phyloP scores from a whole-genome alignment of 35 echinoderm and acorn worm genomes.

The Stichopus chloronotus region DNA sequence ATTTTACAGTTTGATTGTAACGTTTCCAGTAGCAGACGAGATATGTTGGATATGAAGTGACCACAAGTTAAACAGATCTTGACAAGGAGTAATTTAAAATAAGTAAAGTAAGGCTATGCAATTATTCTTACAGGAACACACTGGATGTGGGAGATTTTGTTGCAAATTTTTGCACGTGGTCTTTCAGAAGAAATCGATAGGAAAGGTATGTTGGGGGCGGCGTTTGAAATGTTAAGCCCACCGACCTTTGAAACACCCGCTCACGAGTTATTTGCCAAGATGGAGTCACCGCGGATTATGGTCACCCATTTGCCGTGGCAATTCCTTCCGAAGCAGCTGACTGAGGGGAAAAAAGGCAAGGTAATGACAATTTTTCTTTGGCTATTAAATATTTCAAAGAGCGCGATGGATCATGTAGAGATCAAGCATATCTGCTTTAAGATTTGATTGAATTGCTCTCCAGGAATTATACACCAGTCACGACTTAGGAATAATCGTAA shows the following conservation, averaged over 20 bases:
- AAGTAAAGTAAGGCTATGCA: too few species aligned
- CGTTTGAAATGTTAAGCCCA: slow-evolving; percentile 11
- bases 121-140: not conserved
- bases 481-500: too few species aligned
- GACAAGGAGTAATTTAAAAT: too few species aligned
- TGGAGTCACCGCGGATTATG: not conserved
- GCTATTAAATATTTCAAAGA: too few species aligned
- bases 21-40: too few species aligned
- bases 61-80: too few species aligned
- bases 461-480: too few species aligned
- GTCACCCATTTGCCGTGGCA: slow-evolving; percentile 4
- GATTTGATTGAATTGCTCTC: too few species aligned
- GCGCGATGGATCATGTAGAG: too few species aligned
- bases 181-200: not conserved
- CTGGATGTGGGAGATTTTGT: slow-evolving; percentile 7
- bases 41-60: too few species aligned
- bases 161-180: not conserved
- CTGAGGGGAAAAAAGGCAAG: slow-evolving; percentile 11
- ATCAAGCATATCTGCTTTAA: too few species aligned
- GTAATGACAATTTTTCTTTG: not conserved
- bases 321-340: slow-evolving; percentile 5
- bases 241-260: not conserved
- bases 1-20: too few species aligned
- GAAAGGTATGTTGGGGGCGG: not conserved
- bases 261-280: not conserved